phyloP scores from a whole-genome alignment of 2,113 vertebrate species.

The Martes martes region DNA sequence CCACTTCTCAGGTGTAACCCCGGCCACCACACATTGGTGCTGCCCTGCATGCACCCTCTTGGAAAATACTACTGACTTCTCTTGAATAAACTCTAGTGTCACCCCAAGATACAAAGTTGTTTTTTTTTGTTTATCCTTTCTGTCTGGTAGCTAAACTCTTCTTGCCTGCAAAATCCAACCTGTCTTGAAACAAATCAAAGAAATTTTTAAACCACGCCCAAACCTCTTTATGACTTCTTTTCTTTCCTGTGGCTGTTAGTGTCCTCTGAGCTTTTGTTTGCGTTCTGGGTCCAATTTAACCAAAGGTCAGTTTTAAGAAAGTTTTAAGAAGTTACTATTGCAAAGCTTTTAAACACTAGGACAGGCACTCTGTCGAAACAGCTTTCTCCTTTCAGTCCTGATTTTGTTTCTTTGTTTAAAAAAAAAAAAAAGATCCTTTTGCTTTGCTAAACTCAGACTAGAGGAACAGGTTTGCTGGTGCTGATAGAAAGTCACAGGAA shows the following conservation, averaged over 20 bases:
- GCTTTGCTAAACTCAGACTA: slow-evolving; percentile 36
- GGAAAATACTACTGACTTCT: background rate
- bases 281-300: background rate
- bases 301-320: background rate
- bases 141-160: background rate
- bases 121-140: background rate
- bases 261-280: background rate
- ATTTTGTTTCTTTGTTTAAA: slow-evolving; percentile 54
- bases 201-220: background rate
- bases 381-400: background rate
- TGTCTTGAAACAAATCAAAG: background rate
- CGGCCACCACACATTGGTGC: background rate
- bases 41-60: background rate
- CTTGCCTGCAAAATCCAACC: background rate
- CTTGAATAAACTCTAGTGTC: background rate
- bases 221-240: background rate
- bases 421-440: background rate
- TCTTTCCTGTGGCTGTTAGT: background rate
- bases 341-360: background rate
- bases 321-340: background rate
- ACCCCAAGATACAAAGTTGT: background rate
- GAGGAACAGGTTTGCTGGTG: slow-evolving; percentile 43
- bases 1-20: background rate
- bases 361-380: background rate
- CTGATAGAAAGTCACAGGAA: slow-evolving; percentile 49